Evolutionary conservation across 2,888 invertebrate species (phyloP), one percentile per base, ranked within the genome.

Genomic region (Leptinotarsa haldemani): DNA sequence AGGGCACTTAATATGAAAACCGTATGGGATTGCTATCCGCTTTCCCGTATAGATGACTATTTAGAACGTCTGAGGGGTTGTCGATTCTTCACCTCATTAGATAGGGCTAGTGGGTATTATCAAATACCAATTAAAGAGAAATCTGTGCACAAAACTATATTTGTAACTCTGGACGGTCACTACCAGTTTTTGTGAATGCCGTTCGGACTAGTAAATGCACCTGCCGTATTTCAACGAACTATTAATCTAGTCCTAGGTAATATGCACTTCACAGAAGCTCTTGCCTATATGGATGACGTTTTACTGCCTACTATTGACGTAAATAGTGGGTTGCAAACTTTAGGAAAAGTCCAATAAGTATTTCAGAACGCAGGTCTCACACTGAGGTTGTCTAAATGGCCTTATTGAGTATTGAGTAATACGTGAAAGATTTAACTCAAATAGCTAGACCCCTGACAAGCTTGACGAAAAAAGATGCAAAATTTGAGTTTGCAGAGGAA

Each of bases 161-260:
- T 85, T 64, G 78, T 80, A 3, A 85, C 83, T 1, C 82, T 81
- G 0, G 82, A 83, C 65, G 83, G 83, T 1, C 75, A 81, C 5
- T 85, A 76, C 64, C 81, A 84, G 75, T 83, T 76, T 70, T 53
- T 78, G 1, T 58, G 77, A 7, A 79, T 84, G 79, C 82, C 82
- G 7, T 87, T 85, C 68, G 85, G 84, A 9, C 79, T 85, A 1
- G 56, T 76, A 1, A 84, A 85, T 68, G 63, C 40, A 18, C 63
- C 30, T 16, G 5, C 40, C n/a, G 22, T 22, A 22, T 63, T 63
- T 30, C 63, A 63, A 30, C 16, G 63, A 63, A 12, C 22, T 15
- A 25, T 63, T 13, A 63, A 25, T 63, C 25, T 40, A 25, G 5
- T 63, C 22, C 22, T 25, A 5, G 16, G 20, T 25, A 30, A 40